phyloP scores from a whole-genome alignment of 2,113 vertebrate species.

The Pseudorectes ferrugineus region DNA sequence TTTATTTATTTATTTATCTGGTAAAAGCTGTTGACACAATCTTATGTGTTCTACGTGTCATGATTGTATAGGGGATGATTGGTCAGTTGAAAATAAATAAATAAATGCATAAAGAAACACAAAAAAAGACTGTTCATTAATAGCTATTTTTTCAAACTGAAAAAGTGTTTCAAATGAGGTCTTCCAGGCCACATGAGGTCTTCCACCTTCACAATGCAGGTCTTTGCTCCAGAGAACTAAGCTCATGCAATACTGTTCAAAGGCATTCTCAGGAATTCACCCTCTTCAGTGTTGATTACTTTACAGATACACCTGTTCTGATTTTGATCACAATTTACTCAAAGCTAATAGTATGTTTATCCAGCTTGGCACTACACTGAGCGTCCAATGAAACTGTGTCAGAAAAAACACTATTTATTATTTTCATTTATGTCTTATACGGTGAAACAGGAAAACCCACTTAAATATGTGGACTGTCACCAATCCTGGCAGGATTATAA shows the following conservation, averaged over 20 bases:
- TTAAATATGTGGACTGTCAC: neutral
- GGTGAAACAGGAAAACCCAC: neutral
- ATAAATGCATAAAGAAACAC: neutral
- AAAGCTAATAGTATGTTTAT: neutral
- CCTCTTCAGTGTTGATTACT: neutral
- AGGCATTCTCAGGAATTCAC: neutral
- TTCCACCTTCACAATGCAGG: neutral
- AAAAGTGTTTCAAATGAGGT: neutral
- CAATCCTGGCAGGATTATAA: neutral
- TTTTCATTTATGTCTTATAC: neutral
- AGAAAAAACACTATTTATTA: neutral
- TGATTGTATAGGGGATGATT: neutral
- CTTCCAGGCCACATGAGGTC: neutral
- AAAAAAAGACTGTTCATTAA: rapidly evolving
- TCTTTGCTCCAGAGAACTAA: neutral
- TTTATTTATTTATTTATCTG: neutral
- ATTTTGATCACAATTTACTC: neutral
- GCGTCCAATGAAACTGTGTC: neutral
- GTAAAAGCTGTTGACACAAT: neutral
- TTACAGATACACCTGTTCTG: neutral
- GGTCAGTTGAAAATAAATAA: neutral
- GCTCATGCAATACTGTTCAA: neutral
- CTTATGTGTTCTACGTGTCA: neutral
- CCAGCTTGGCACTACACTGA: neutral
- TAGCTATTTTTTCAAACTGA: neutral